Evolutionary conservation across 2,888 invertebrate genomes (phyloP).

Genomic region (Mycogona germanica): DNA sequence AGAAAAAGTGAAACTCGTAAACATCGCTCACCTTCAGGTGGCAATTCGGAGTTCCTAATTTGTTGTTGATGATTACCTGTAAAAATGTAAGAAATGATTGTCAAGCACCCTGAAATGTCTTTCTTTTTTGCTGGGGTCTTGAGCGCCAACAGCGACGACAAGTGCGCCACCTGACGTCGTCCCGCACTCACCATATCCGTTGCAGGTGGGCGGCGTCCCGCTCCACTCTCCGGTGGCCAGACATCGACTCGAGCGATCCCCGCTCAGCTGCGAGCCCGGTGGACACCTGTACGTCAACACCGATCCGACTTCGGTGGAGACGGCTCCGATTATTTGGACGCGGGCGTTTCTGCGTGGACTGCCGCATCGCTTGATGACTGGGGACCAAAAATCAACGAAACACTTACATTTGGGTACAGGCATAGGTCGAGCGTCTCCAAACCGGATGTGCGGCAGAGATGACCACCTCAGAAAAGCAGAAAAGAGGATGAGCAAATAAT

Average conservation of each 20-base stretch:
- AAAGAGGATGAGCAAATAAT: too few relatives aligned
- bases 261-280: not conserved
- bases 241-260: constrained; percentile 4
- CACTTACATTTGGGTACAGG: not conserved
- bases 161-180: not conserved
- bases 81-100: not conserved
- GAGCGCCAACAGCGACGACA: not conserved
- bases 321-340: not conserved
- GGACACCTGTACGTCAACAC: not conserved
- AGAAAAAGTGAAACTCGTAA: not conserved
- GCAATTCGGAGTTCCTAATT: not conserved
- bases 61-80: not conserved
- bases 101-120: not conserved
- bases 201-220: constrained; percentile 1
- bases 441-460: too few relatives aligned
- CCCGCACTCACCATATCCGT: not conserved
- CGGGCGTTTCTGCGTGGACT: not conserved
- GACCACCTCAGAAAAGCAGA: too few relatives aligned
- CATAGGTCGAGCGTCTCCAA: too few relatives aligned
- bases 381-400: too few relatives aligned
- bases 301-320: not conserved
- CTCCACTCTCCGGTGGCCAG: constrained; percentile 10
- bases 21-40: not conserved
- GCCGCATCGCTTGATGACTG: constrained; percentile 6
- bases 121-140: not conserved